These are phyloP conservation scores for Drosophila siamana DNA, from an alignment of 2,888 invertebrate genomes.

Conservation along the genomic window DNA sequence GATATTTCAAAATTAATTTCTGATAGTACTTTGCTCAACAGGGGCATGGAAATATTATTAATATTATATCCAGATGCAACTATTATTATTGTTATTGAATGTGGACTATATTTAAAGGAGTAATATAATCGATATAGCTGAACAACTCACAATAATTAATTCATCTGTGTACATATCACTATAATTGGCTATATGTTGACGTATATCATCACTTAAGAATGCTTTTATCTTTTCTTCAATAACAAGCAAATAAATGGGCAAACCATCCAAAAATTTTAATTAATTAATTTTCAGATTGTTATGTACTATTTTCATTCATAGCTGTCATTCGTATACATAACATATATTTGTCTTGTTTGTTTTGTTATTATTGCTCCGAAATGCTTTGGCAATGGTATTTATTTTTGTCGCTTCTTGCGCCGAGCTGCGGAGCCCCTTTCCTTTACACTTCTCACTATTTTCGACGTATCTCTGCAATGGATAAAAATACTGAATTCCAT, in stretches of 20 bases:
- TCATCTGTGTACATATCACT: constrained; percentile 24
- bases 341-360: not conserved
- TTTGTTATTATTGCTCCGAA: not conserved
- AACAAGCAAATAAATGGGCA: not conserved
- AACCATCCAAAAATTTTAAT: not conserved
- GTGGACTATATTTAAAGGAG: not conserved
- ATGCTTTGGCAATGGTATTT: not conserved
- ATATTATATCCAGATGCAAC: not conserved
- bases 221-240: not conserved
- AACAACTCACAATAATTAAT: constrained; percentile 37
- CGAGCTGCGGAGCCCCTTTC: not conserved
- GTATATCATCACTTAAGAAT: not conserved
- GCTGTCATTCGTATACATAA: not conserved
- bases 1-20: constrained; percentile 1
- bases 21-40: not conserved
- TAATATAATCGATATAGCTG: not conserved
- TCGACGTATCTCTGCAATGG: constrained; percentile 51
- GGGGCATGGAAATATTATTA: not conserved
- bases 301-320: not conserved
- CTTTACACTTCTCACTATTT: not conserved
- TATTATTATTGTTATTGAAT: constrained; percentile 11
- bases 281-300: not conserved
- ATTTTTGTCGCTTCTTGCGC: not conserved
- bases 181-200: not conserved
- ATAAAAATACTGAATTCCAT: constrained; percentile 51